phyloP scores from a whole-genome alignment of 1,140 invertebrate genomes.

The Euura lappo region DNA sequence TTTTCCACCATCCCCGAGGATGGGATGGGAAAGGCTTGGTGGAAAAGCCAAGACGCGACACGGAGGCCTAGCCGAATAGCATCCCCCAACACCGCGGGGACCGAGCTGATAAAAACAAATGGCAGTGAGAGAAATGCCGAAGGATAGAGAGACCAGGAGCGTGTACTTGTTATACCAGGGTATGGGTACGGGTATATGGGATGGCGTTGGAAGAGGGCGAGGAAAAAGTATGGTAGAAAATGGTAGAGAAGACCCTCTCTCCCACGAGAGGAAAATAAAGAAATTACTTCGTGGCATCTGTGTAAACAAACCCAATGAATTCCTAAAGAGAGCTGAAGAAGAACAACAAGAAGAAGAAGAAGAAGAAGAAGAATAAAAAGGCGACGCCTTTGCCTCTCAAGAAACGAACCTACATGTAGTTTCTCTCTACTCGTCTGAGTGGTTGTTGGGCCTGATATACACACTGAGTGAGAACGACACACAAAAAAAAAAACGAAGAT shows the following conservation, averaged over 20 bases:
- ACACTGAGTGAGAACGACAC: not conserved
- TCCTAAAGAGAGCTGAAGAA: conserved; percentile 31
- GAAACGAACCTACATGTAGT: not conserved
- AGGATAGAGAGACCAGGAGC: conserved; percentile 29
- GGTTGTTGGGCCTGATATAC: no score
- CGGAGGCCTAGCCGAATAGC: conserved; percentile 24
- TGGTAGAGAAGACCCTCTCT: conserved; percentile 16
- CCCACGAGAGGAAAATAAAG: conserved; percentile 53
- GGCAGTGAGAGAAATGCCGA: conserved; percentile 38
- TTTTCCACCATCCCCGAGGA: not conserved
- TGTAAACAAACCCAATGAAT: conserved; percentile 57
- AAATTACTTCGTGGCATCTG: conserved; percentile 53
- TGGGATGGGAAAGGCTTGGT: not conserved
- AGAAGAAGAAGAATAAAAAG: not conserved
- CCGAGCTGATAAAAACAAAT: conserved; percentile 59
- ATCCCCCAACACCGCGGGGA: conserved; percentile 41
- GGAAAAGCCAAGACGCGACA: not conserved
- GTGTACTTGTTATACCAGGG: no score
- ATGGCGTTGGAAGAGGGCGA: conserved; percentile 25
- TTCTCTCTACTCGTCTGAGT: not conserved
- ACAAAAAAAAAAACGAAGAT: not conserved
- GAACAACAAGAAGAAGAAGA: not conserved
- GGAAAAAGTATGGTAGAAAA: conserved; percentile 13
- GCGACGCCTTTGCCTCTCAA: not conserved
- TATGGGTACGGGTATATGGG: conserved; percentile 21